Base-by-base conservation (phyloP, 2,113 vertebrate species). In the Cromileptes altivelis region DNA sequence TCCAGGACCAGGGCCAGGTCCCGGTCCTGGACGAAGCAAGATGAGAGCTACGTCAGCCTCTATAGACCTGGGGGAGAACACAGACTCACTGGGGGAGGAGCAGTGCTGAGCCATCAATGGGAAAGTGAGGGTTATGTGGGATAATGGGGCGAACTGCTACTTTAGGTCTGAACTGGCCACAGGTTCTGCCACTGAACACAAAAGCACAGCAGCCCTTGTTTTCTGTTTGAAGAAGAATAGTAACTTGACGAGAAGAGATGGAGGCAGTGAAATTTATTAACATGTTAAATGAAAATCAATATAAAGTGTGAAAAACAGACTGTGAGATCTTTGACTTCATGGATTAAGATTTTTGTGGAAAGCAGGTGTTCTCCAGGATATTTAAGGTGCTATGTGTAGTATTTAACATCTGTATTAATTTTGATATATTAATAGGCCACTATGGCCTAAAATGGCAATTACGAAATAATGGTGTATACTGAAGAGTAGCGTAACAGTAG, bases 1-100 rank as follows among this genome's bases (percentile, higher is more conserved):
- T 8, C 81, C 84, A 0, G 89, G 78, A 1, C 85, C 82, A 0
- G 84, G 80, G 10, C 42, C 73, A 0, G 85, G 79, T 30, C 84
- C 79, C 0, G 87, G 82, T 30, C 85, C 78, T 0, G 89, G 80
- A 13, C 62, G 85, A 19, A 84, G 90, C 0, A 91, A 91, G 42
- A 84, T 89, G 78, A 88, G 91, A 63, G 72, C 81, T 2, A 1
- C 78, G 2, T 74, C 87, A 0, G 84, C 85, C 25, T 79, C 95
- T 23, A 27, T 94, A 71, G 94, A 93, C 50, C 33, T 91, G 87
- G 92, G 95, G 45, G 95, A 96, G 75, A 96, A 88, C 82, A 91
- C 93, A 3, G 96, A 96, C 87, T 93, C 93, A 6, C 87, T 95
- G 80, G 95, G 94, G 68, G 94, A 96, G 92, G 94, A 94, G 62